Conservation (phyloP, 1,140 invertebrate genomes). For the Colletes latitarsis region DNA sequence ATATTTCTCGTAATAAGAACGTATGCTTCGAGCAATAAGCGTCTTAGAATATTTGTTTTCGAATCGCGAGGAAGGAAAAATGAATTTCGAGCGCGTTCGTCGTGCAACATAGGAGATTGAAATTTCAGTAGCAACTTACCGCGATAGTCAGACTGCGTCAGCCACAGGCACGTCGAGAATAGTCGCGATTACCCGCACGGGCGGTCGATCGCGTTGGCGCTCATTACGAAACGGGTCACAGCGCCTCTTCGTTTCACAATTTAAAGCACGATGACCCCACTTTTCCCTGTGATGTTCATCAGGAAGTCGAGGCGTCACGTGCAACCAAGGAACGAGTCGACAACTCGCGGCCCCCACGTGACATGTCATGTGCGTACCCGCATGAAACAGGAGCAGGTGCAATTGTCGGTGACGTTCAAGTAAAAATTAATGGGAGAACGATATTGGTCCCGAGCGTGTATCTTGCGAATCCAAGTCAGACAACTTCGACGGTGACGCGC, state of each 20-base stretch:
- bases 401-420: constrained; percentile 54
- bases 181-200: constrained; percentile 24
- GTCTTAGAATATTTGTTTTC: too few species aligned
- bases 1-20: too few species aligned
- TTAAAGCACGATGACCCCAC: constrained; percentile 63
- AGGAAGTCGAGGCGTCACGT: constrained; percentile 60
- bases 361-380: constrained; percentile 61
- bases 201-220: constrained; percentile 40
- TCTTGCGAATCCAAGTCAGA: too few species aligned
- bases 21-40: too few species aligned
- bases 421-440: constrained; percentile 56
- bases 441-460: neutral
- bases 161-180: neutral
- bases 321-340: constrained; percentile 50
- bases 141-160: constrained; percentile 33
- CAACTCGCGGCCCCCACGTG: constrained; percentile 53
- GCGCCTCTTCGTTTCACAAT: constrained; percentile 48
- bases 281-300: constrained; percentile 49
- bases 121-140: constrained; percentile 55
- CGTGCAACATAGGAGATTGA: neutral
- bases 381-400: constrained; percentile 62
- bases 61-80: too few species aligned
- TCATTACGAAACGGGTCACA: constrained; percentile 43
- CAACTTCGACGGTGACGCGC: neutral
- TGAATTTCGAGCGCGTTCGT: too few species aligned